Evolutionary conservation across 1,140 invertebrate species (phyloP).

Genomic region (Tetramorium parvispinum): DNA sequence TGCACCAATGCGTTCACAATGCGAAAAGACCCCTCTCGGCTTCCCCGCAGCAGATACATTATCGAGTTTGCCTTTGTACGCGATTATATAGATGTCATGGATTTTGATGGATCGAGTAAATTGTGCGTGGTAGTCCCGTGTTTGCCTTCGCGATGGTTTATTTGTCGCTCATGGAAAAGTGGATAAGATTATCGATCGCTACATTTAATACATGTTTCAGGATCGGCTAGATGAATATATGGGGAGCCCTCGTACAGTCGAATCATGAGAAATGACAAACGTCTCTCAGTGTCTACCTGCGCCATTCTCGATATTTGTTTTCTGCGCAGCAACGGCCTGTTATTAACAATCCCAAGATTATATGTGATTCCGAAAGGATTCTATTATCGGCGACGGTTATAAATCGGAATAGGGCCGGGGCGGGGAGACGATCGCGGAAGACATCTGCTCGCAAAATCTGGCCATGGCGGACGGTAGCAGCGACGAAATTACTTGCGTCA

Average conservation of each 20-base stretch:
- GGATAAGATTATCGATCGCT: constrained; percentile 52
- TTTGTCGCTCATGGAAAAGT: constrained; percentile 44
- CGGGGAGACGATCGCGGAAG: not conserved
- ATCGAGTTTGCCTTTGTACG: constrained; percentile 48
- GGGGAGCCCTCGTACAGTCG: not conserved
- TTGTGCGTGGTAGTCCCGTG: constrained; percentile 51
- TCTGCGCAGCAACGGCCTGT: not conserved
- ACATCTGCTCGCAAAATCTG: constrained; percentile 65
- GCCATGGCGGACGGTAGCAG: constrained; percentile 18
- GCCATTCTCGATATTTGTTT: not conserved
- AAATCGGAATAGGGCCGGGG: constrained; percentile 14
- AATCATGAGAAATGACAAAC: not conserved
- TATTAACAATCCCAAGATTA: constrained; percentile 17
- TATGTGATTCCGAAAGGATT: constrained; percentile 21
- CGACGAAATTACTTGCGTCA: constrained; percentile 55
- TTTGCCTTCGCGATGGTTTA: constrained; percentile 50
- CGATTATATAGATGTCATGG: constrained; percentile 54
- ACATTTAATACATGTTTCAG: constrained; percentile 42
- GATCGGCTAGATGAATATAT: not conserved
- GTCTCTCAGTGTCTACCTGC: not conserved
- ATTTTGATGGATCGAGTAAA: constrained; percentile 60
- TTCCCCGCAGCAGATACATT: constrained; percentile 29
- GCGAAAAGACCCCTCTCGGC: constrained; percentile 14
- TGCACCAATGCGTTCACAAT: constrained; percentile 17
- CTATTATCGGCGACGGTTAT: not conserved